Evolutionary conservation across 2,888 invertebrate species (phyloP), one percentile per base, ranked within the genome.

Genomic region (Melanostoma mellinum): DNA sequence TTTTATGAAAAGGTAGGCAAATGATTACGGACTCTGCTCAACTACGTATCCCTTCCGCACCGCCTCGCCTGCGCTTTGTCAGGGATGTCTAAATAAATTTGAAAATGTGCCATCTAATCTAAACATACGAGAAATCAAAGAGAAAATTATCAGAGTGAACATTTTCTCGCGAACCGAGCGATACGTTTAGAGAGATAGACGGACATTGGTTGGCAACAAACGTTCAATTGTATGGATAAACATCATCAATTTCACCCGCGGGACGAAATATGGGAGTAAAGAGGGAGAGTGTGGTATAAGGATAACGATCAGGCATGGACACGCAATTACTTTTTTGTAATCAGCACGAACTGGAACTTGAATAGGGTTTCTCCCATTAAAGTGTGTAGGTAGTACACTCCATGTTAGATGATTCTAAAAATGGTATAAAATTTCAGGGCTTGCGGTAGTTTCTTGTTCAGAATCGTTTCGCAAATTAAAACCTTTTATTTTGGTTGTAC

Each of bases 81-180:
- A 10, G 42, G 20, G 36, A 42, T 10, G 20, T 40, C 40, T 10
- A 63, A 75, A 75, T 68, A 63, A 67, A 80, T 80, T 71, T 40
- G 53, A 67, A 71, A 76, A 71, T 71, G 63, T 58, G 38, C 56
- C 53, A 65, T 65, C 53, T 56, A 81, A 58, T 65, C 76, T 60
- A 76, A 67, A 81, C 65, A 81, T 50, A 81, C 67, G 58, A 71
- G 67, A 67, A 81, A 77, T 77, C 76, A 81, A 81, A 81, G 60
- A 81, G 81, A 81, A 71, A 77, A 77, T 76, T 76, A 81, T 81
- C 77, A 77, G 77, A 81, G 72, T 81, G 81, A 71, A 77, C 71
- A 72, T 56, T 61, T 81, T 77, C 81, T 71, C 53, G 60, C 48
- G 10, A 65, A 65, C 36, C 52, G 53, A 71, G 38, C 40, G 58